These are phyloP conservation scores for Micromussa lordhowensis DNA, from an alignment of 92 coral and sea anemone species.

Conservation along the genomic window DNA sequence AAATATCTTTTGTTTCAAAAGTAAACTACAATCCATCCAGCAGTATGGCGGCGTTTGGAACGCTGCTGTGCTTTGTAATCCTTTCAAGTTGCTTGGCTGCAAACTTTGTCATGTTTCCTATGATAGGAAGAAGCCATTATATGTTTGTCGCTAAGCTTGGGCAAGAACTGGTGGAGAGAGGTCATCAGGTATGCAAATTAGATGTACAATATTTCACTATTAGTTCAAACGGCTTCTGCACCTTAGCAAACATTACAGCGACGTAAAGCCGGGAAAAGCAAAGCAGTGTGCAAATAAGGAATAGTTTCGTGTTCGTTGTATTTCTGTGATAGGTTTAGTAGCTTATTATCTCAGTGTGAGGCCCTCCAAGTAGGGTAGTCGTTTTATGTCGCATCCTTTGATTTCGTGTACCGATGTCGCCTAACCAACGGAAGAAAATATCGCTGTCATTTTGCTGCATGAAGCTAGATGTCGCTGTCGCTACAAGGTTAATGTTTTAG, in stretches of 20 bases:
- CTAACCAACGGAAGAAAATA: too few species aligned
- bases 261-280: background rate
- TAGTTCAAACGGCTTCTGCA: background rate
- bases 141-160: slow-evolving; percentile 31
- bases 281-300: background rate
- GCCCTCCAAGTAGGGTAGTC: too few species aligned
- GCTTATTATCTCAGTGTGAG: background rate
- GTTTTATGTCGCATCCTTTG: too few species aligned
- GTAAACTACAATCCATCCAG: background rate
- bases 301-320: background rate
- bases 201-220: background rate
- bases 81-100: slow-evolving; percentile 43
- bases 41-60: slow-evolving; percentile 1
- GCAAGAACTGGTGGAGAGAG: slow-evolving; percentile 46
- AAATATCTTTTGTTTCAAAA: background rate
- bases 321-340: background rate
- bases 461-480: too few species aligned
- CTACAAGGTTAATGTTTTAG: too few species aligned
- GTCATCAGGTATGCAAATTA: slow-evolving; percentile 44
- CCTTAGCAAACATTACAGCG: background rate
- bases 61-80: background rate
- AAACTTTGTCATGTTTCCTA: slow-evolving; percentile 45
- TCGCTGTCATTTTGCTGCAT: too few species aligned
- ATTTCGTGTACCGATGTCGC: too few species aligned
- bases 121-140: slow-evolving; percentile 46